Conservation (phyloP, 2,797 vertebrate genomes). For the Corythornis leucogaster region DNA sequence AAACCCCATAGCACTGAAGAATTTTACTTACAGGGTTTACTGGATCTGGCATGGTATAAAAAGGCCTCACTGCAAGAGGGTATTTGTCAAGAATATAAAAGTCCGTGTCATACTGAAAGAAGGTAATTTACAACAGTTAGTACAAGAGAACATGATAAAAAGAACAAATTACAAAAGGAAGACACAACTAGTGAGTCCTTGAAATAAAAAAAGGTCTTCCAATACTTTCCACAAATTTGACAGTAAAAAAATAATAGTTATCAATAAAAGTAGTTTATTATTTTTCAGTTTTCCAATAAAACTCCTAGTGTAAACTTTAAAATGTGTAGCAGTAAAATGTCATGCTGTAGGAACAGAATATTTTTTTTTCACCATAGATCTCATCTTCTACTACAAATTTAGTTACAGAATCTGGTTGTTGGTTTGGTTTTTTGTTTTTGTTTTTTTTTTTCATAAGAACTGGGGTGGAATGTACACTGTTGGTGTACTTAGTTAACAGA, state of each 20-base stretch:
- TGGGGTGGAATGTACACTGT: not conserved
- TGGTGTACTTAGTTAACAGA: not conserved
- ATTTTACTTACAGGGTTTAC: slow-evolving; percentile 87
- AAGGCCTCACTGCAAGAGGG: slow-evolving; percentile 95
- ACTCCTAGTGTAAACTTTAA: not conserved
- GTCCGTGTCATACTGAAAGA: slow-evolving; percentile 94
- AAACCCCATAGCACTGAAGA: not conserved
- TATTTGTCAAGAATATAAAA: slow-evolving; percentile 99
- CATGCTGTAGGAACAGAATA: not conserved
- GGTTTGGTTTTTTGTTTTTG: not conserved
- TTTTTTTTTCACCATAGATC: not conserved
- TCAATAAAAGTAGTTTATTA: not conserved
- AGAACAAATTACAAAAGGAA: not conserved
- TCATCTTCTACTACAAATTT: not conserved
- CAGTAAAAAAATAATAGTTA: not conserved
- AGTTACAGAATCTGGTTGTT: not conserved
- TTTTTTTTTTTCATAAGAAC: not conserved
- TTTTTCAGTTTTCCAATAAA: not conserved
- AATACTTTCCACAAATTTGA: not conserved
- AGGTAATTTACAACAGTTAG: slow-evolving; percentile 13
- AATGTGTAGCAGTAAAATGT: not conserved
- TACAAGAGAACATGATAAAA: not conserved
- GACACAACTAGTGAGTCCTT: not conserved
- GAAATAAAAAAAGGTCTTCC: not conserved
- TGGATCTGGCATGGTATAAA: slow-evolving; percentile 99